Conservation (phyloP, 1,140 invertebrate species). For the Zeugodacus cucurbitae region DNA sequence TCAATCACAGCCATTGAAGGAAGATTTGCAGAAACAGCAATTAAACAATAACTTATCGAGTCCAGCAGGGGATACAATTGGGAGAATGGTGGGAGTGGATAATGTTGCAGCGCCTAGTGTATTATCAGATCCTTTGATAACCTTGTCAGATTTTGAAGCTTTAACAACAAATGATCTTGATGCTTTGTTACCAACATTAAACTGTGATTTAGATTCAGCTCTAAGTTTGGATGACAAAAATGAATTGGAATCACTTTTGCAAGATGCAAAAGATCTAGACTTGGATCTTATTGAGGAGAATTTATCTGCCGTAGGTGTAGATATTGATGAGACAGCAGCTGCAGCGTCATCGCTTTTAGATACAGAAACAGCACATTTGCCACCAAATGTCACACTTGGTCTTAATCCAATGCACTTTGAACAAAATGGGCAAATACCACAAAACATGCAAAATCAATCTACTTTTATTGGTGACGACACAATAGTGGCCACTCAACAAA, state of each 20-base stretch:
- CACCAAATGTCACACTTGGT: constrained; percentile 41
- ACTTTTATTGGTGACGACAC: neutral
- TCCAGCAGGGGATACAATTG: neutral
- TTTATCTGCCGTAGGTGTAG: constrained; percentile 59
- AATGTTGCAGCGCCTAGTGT: constrained; percentile 10
- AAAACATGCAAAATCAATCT: constrained; percentile 48
- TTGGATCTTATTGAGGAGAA: constrained; percentile 63
- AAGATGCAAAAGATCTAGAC: constrained; percentile 64
- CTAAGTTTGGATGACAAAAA: constrained; percentile 69
- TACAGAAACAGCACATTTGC: constrained; percentile 45
- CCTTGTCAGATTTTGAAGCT: constrained; percentile 66
- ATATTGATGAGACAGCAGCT: constrained; percentile 56
- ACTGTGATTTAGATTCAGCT: constrained; percentile 68
- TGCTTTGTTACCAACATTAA: constrained; percentile 71
- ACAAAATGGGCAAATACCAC: constrained; percentile 47
- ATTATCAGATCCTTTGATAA: constrained; percentile 57
- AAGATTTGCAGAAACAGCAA: constrained; percentile 61
- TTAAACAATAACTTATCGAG: constrained; percentile 43
- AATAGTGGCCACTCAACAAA: constrained; percentile 38
- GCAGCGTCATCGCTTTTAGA: constrained; percentile 48
- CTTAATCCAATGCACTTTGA: constrained; percentile 40
- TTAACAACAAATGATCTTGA: constrained; percentile 71
- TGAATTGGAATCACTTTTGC: constrained; percentile 63
- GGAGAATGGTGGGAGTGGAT: neutral
- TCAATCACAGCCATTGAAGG: constrained; percentile 42